Conservation (phyloP, 2,113 vertebrate genomes). For the Rhynchopsitta pachyrhyncha region DNA sequence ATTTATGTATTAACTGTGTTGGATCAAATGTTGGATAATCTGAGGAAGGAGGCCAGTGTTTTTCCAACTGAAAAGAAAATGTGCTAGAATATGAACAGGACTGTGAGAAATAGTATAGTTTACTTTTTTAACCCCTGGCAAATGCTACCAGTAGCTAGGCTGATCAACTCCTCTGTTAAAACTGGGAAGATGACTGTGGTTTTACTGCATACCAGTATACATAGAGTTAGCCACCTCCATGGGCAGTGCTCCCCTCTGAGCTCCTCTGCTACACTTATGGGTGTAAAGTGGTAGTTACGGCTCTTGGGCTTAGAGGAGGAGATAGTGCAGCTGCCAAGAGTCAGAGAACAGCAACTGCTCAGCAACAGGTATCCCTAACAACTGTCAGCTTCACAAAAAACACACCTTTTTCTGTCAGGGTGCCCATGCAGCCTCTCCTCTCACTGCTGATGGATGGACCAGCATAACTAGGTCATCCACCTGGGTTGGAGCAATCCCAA, state of each 20-base stretch:
- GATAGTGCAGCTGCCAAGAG: not conserved
- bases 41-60: not conserved
- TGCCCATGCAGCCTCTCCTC: not conserved
- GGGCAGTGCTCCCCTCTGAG: not conserved
- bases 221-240: rapidly evolving
- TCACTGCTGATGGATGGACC: not conserved
- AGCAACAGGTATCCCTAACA: not conserved
- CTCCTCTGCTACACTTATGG: rapidly evolving
- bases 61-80: not conserved
- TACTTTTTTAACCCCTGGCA: not conserved
- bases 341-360: not conserved
- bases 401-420: not conserved
- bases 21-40: constrained; percentile 53
- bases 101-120: not conserved
- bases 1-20: constrained; percentile 56
- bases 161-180: not conserved
- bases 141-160: not conserved
- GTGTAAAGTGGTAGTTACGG: not conserved
- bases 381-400: not conserved
- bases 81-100: not conserved
- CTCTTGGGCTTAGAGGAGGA: not conserved
- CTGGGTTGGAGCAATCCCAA: too few relatives aligned
- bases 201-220: not conserved
- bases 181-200: not conserved
- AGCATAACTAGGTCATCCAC: not conserved